phyloP scores from a whole-genome alignment of 2,113 vertebrate species.

The Rhipidura dahli region DNA sequence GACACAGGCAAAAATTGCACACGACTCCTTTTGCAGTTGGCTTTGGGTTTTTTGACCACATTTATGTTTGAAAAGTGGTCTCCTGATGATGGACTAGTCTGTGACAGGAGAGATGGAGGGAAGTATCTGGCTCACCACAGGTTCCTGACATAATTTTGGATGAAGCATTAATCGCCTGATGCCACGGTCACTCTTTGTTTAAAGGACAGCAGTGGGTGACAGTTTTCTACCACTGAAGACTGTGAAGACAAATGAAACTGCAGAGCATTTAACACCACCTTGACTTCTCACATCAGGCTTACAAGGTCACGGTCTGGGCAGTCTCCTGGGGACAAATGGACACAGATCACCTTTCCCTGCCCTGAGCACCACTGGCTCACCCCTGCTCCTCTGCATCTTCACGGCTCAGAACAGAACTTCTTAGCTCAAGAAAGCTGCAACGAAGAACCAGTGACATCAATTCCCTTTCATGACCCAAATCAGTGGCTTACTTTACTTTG shows the following conservation, averaged over 20 bases:
- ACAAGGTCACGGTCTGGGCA: neutral
- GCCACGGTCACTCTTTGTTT: neutral
- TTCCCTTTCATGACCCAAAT: slow-evolving; percentile 60
- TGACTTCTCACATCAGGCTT: neutral
- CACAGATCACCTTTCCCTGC: neutral
- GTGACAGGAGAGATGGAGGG: neutral
- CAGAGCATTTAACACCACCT: neutral
- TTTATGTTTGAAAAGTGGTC: neutral
- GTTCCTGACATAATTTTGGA: neutral
- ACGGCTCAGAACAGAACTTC: neutral
- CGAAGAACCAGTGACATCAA: slow-evolving; percentile 36
- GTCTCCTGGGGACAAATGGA: neutral
- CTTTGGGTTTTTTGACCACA: neutral
- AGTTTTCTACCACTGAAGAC: neutral
- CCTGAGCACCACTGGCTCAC: neutral
- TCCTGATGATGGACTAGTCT: neutral
- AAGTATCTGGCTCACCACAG: neutral
- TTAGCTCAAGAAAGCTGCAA: neutral
- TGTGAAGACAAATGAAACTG: neutral
- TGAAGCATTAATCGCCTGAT: neutral
- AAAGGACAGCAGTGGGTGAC: neutral
- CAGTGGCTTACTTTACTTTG: slow-evolving; percentile 59
- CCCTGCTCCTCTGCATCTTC: neutral
- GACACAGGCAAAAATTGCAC: neutral
- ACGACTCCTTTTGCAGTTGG: neutral